Conservation (phyloP, 1,140 invertebrate genomes). For the Apolygus lucorum region DNA sequence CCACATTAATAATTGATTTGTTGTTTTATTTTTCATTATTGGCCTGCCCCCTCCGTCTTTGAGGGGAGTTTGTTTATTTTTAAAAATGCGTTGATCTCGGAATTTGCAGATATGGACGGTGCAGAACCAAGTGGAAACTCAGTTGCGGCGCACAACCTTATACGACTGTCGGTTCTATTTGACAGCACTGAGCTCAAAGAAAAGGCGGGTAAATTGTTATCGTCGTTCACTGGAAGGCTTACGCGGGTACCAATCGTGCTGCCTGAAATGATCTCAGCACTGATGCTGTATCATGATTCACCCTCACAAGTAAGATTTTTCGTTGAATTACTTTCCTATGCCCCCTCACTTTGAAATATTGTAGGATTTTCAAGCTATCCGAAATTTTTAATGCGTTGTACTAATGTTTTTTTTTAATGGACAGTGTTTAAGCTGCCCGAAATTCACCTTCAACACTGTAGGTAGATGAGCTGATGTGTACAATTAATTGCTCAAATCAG, state of each 20-base stretch:
- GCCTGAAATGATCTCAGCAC: conserved; percentile 68
- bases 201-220: conserved; percentile 53
- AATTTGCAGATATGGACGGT: conserved; percentile 83
- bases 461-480: no score
- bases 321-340: no score
- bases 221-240: conserved; percentile 52
- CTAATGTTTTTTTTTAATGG: no score
- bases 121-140: conserved; percentile 89
- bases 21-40: no score
- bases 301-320: conserved; percentile 58
- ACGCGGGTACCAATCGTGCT: conserved; percentile 52
- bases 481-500: no score
- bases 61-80: conserved; percentile 8
- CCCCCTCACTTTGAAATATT: no score
- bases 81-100: conserved; percentile 20
- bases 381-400: no score
- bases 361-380: no score
- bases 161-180: conserved; percentile 59
- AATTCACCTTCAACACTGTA: no score
- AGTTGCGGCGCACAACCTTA: conserved; percentile 72
- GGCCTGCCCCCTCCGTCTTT: no score
- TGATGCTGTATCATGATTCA: conserved; percentile 57
- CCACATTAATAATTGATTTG: no score
- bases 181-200: conserved; percentile 48
- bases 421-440: no score